phyloP scores from a whole-genome alignment of 2,797 vertebrate genomes.

The Micropoecilia bifurca region DNA sequence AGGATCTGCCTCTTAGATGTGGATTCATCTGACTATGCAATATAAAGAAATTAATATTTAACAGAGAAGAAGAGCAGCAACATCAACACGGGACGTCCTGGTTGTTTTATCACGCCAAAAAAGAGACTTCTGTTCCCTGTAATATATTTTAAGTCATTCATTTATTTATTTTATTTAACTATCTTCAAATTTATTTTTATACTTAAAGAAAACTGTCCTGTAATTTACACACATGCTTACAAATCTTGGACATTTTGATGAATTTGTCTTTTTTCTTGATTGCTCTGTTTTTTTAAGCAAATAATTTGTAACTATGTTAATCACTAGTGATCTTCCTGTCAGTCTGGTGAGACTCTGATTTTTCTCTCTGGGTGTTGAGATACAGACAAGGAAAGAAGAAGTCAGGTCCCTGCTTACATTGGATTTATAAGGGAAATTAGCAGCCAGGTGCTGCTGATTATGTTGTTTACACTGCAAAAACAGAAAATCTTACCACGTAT shows the following conservation, averaged over 20 bases:
- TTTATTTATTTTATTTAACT: constrained; percentile 74
- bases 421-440: not conserved
- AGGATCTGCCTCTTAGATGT: constrained; percentile 61
- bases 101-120: constrained; percentile 62
- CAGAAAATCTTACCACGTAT: too few species aligned
- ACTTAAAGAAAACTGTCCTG: constrained; percentile 63
- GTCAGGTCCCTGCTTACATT: not conserved
- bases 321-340: constrained; percentile 71
- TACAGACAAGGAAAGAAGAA: not conserved
- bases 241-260: constrained; percentile 53
- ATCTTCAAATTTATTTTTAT: constrained; percentile 78
- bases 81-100: constrained; percentile 52
- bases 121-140: constrained; percentile 57
- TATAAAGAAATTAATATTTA: constrained; percentile 74
- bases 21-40: constrained; percentile 85
- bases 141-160: constrained; percentile 66
- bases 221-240: constrained; percentile 66
- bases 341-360: constrained; percentile 68
- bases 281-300: constrained; percentile 65
- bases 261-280: constrained; percentile 68
- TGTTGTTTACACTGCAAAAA: too few species aligned
- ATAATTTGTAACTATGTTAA: constrained; percentile 70
- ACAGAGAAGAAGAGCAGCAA: constrained; percentile 12
- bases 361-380: constrained; percentile 39
- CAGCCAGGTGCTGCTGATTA: not conserved